A percentile compares a stretch with the other conserved stretches of the same genome.
Evolutionary conservation across 2,113 vertebrate genomes (phyloP).

Genomic region (Rousettus leschenaultii): DNA sequence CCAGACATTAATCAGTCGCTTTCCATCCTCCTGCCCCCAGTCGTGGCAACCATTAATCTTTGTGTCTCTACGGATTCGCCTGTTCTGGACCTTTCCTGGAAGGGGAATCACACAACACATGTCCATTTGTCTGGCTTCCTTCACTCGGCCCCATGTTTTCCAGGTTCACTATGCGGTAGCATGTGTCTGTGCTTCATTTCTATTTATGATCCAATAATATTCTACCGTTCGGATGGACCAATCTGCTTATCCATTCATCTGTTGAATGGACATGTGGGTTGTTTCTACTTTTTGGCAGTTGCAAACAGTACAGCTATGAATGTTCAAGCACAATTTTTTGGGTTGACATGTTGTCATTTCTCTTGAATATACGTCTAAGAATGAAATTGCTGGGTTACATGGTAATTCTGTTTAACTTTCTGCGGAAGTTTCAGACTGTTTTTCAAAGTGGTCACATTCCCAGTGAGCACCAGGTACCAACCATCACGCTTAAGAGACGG

Average conservation of each 20-base stretch:
- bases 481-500: background rate
- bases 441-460: background rate
- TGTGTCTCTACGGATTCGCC: background rate
- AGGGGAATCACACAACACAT: background rate
- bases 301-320: background rate
- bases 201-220: background rate
- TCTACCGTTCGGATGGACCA: background rate
- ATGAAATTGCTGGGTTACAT: background rate
- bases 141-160: background rate
- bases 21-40: background rate
- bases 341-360: background rate
- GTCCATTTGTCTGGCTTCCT: background rate
- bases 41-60: background rate
- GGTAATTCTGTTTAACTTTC: background rate
- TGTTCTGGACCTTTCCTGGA: background rate
- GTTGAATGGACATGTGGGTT: background rate
- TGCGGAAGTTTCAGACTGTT: background rate
- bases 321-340: background rate
- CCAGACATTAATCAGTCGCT: background rate
- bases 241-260: background rate
- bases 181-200: background rate
- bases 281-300: background rate
- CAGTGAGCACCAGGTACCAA: background rate
- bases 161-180: background rate
- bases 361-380: background rate